Evolutionary conservation across 2,797 vertebrate species (phyloP), one percentile per base, ranked within the genome.

Genomic region (Melanotaenia maccullochi): DNA sequence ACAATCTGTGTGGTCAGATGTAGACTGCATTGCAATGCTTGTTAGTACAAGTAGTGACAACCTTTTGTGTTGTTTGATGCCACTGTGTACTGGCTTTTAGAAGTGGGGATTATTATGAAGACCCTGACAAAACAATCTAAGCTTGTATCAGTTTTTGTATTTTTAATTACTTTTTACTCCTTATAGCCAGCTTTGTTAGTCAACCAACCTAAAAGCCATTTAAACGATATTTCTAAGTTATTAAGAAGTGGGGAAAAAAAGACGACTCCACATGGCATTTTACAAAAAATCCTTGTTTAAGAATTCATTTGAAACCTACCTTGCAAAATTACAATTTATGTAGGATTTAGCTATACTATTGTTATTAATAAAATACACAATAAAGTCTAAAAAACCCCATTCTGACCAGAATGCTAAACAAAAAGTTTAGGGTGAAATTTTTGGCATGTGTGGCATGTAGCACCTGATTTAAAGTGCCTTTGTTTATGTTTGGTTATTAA

Each of bases 61-160:
- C 40, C 13, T 40, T 40, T 40, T 42, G 40, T 42, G 40, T 5
- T 42, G 40, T 16, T 16, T 16, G 12, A 42, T 5, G 40, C 40
- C 2, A 5, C 14, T 16, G 40, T 42, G 14, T 16, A 16, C 14
- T 16, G 13, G 40, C 20, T 20, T 9, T n/a, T 49, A 49, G 20
- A 49, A 20, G 18, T n/a, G 22, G 20, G 12, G 6, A 36, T 36
- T 58, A 62, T 40, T 63, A n/a, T 38, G 9, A 68, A 70, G 69
- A 69, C 20, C 8, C 40, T 52, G 44, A 62, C 16, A 5, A 22
- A 13, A 63, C 42, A 51, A 51, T 3, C n/a, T 51, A 51, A 51
- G 12, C 9, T 12, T 2, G n/a, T 49, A 49, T 49, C 20, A 49
- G 2, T n/a, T 47, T 20, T 47, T 7, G 12, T 38, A 4, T 42